A percentile compares a stretch with the other conserved stretches of the same genome.
Evolutionary conservation across 2,797 vertebrate species (phyloP).

Genomic region (Scomberomorus guttatus): DNA sequence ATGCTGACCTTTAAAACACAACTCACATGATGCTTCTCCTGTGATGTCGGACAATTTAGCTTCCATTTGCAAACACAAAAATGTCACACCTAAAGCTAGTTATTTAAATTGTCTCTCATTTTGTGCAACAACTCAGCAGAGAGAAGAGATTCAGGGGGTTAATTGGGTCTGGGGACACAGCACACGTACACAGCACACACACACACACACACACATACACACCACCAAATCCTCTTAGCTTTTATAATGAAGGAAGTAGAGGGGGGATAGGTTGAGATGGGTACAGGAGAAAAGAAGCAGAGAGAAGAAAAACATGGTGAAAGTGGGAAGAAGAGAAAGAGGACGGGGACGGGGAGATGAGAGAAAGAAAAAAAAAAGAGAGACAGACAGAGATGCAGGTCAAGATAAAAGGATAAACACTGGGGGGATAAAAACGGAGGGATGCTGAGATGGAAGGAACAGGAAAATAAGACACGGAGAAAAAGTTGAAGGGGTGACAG

Average conservation of each 20-base stretch:
- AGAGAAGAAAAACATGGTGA: slow-evolving; percentile 41
- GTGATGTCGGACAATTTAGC: slow-evolving; percentile 53
- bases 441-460: slow-evolving; percentile 56
- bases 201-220: slow-evolving; percentile 42
- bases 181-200: slow-evolving; percentile 28
- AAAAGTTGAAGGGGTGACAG: slow-evolving; percentile 73
- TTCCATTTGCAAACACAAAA: slow-evolving; percentile 59
- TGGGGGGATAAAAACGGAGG: slow-evolving; percentile 44
- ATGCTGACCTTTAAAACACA: slow-evolving; percentile 42
- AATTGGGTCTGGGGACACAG: slow-evolving; percentile 80
- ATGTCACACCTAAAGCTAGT: slow-evolving; percentile 56
- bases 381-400: slow-evolving; percentile 70
- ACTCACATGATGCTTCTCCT: slow-evolving; percentile 8
- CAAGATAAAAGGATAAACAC: slow-evolving; percentile 79
- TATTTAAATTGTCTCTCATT: slow-evolving; percentile 73
- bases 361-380: slow-evolving; percentile 29
- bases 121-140: slow-evolving; percentile 71
- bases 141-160: slow-evolving; percentile 75
- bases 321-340: slow-evolving; percentile 20
- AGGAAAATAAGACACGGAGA: slow-evolving; percentile 51
- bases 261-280: slow-evolving; percentile 39
- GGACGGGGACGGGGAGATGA: slow-evolving; percentile 9
- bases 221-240: slow-evolving; percentile 82
- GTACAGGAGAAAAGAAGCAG: slow-evolving; percentile 42
- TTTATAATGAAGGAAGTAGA: slow-evolving; percentile 79